These are phyloP conservation scores for Dendrolimus punctatus DNA, from an alignment of 1,140 invertebrate species.

Conservation along the genomic window DNA sequence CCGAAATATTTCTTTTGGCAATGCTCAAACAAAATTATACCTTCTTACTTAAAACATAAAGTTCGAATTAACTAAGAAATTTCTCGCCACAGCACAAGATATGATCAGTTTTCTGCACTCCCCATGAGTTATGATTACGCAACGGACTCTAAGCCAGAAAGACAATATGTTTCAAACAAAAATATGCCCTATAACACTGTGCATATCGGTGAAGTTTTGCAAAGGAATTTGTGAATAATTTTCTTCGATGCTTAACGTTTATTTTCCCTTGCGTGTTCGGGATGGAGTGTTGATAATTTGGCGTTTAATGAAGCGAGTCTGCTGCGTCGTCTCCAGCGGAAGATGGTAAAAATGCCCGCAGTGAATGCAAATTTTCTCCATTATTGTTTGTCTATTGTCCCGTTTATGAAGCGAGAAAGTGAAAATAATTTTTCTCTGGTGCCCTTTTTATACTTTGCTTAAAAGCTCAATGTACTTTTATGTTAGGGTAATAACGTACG, in stretches of 20 bases:
- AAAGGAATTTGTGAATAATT: conserved; percentile 15
- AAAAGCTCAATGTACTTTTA: conserved; percentile 10
- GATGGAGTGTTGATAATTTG: conserved; percentile 61
- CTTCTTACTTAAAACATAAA: conserved; percentile 7
- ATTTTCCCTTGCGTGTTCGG: conserved; percentile 43
- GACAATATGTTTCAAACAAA: conserved; percentile 24
- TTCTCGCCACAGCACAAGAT: conserved; percentile 9
- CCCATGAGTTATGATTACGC: conserved; percentile 53
- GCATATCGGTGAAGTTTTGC: conserved; percentile 16
- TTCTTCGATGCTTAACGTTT: conserved; percentile 35
- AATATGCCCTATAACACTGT: conserved; percentile 28
- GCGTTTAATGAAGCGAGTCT: conserved; percentile 62
- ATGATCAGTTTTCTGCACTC: conserved; percentile 36
- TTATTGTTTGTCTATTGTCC: conserved; percentile 63
- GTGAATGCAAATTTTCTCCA: conserved; percentile 60
- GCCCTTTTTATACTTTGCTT: conserved; percentile 13
- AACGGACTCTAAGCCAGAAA: conserved; percentile 38
- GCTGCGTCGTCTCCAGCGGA: conserved; percentile 47
- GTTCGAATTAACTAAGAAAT: conserved; percentile 17
- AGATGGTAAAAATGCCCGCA: conserved; percentile 53
- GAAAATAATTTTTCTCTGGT: conserved; percentile 23
- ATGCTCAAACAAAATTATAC: neutral
- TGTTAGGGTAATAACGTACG: neutral
- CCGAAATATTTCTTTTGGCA: conserved; percentile 24
- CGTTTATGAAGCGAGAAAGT: conserved; percentile 49